Evolutionary conservation across 2,888 invertebrate genomes (phyloP).

Genomic region (Macaria notata): DNA sequence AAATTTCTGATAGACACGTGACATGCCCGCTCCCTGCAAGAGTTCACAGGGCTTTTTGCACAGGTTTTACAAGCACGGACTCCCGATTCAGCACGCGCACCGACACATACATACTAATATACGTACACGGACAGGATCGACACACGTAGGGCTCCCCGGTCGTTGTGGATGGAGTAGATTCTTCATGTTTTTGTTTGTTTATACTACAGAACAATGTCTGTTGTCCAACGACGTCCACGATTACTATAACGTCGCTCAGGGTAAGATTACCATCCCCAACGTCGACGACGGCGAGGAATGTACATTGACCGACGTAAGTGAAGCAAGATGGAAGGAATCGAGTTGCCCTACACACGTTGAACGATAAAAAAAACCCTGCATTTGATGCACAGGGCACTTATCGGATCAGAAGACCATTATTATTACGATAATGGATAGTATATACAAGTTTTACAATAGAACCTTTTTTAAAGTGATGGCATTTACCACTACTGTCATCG

Average conservation of each 20-base stretch:
- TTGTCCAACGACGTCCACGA: constrained; percentile 95
- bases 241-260: constrained; percentile 97
- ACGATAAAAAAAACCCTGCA: constrained; percentile 33
- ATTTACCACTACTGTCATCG: constrained; percentile 3
- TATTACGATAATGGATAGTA: constrained; percentile 45
- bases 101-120: constrained; percentile 54
- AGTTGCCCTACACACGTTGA: constrained; percentile 34
- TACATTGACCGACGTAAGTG: constrained; percentile 93
- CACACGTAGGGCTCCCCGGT: constrained; percentile 34
- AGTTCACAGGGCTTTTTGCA: constrained; percentile 70
- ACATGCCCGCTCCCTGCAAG: constrained; percentile 72
- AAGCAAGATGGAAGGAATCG: constrained; percentile 28
- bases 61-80: constrained; percentile 56
- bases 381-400: constrained; percentile 31
- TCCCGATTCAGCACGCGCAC: constrained; percentile 66
- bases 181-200: constrained; percentile 47
- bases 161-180: constrained; percentile 11
- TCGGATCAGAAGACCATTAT: constrained; percentile 40
- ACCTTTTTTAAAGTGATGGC: neutral
- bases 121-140: constrained; percentile 47
- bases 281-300: constrained; percentile 98
- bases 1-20: constrained; percentile 72
- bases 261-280: constrained; percentile 96
- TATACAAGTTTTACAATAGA: constrained; percentile 1
- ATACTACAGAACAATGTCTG: constrained; percentile 87